Evolutionary conservation across 30 jellyfish, hydroid and myxozoan genomes (phyloP).

Genomic region (Pelagia noctiluca): DNA sequence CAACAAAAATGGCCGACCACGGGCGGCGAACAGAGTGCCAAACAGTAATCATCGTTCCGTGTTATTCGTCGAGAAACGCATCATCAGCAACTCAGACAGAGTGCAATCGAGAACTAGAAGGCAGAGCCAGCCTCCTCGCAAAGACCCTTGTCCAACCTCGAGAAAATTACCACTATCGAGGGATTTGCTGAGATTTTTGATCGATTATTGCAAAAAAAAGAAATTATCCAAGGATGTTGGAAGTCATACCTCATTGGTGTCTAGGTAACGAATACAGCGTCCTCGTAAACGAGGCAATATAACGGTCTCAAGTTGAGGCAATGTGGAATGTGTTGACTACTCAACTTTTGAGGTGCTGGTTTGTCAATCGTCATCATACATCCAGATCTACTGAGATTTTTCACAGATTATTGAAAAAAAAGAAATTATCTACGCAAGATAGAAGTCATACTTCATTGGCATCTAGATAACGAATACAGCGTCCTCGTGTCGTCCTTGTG

Average conservation of each 20-base stretch:
- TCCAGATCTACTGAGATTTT: no score
- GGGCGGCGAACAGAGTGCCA: slow-evolving; percentile 70
- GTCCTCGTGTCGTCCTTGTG: no score
- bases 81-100: background rate
- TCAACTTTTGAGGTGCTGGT: no score
- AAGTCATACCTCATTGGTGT: slow-evolving; percentile 16
- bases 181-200: slow-evolving; percentile 46
- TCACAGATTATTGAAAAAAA: no score
- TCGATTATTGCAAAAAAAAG: slow-evolving; percentile 34
- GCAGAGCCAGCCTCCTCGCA: slow-evolving; percentile 35
- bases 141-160: slow-evolving; percentile 42
- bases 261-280: background rate
- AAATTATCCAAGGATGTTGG: background rate
- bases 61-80: slow-evolving; percentile 68
- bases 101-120: slow-evolving; percentile 63
- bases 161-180: slow-evolving; percentile 11
- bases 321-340: background rate
- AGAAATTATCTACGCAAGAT: no score
- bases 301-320: background rate
- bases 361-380: no score
- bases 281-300: background rate
- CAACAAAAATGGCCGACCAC: slow-evolving; percentile 81
- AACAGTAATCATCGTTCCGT: slow-evolving; percentile 70
- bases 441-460: no score
- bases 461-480: no score